These are phyloP conservation scores for Pristionchus exspectatus DNA, from an alignment of 2,888 invertebrate genomes.

Conservation along the genomic window DNA sequence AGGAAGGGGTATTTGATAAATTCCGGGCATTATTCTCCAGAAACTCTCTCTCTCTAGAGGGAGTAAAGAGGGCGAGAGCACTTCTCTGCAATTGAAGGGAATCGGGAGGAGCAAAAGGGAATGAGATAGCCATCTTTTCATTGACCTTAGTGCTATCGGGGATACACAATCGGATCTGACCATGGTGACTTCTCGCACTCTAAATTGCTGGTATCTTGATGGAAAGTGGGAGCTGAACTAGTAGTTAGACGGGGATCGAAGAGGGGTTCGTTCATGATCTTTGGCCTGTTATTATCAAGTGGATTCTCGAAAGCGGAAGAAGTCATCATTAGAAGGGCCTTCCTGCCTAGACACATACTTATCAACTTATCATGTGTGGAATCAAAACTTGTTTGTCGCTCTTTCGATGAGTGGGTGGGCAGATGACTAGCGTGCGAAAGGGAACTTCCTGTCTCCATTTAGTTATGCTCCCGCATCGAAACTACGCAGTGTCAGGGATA, in stretches of 20 bases:
- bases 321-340: background rate
- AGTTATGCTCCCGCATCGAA: background rate
- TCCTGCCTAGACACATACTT: background rate
- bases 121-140: background rate
- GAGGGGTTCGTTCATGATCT: background rate
- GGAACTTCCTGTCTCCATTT: background rate
- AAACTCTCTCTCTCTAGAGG: background rate
- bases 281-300: background rate
- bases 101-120: background rate
- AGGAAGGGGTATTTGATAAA: background rate
- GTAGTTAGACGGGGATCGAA: background rate
- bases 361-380: slow-evolving; percentile 16
- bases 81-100: background rate
- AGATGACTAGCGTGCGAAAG: background rate
- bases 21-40: background rate
- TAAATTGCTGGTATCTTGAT: background rate
- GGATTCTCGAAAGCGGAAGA: background rate
- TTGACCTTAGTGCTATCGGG: background rate
- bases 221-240: background rate
- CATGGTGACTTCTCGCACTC: background rate
- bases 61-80: background rate
- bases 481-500: background rate
- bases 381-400: background rate
- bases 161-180: background rate
- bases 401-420: background rate